Evolutionary conservation across 1,140 invertebrate genomes (phyloP), one percentile per base, ranked within the genome.

Genomic region (Leptinotarsa defecta): DNA sequence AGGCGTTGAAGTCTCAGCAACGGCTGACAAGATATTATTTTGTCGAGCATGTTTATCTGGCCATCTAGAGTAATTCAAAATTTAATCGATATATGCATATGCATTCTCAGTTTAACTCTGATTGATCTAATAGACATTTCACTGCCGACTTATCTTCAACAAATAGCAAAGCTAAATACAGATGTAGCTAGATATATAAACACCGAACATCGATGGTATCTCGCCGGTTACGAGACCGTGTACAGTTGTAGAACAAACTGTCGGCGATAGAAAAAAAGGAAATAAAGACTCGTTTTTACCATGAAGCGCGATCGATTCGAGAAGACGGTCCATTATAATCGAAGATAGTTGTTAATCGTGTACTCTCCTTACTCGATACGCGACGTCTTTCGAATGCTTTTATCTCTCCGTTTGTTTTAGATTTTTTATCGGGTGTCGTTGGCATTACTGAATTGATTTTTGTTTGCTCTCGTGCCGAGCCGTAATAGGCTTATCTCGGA

Each of bases 261-360:
- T 57, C 52, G 52, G 52, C 52, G 52, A 57, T n/a, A 57, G 52
- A 57, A 57, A 57, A 57, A 57, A 57, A 57, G n/a, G 52, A 17
- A 8, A 13, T 2, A 57, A 57, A 57, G 52, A 57, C 15, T 19
- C 6, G 52, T 57, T 57, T 57, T 57, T 57, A 57, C 52, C 17
- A 57, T 57, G 52, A 15, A 57, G 52, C 15, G 52, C 52, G 52
- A 57, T 43, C 34, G 34, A 57, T 19, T 19, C 52, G 52, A 57
- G 52, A 57, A 57, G 52, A 57, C 13, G 15, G 13, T 57, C 52
- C 52, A 57, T 57, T 57, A 57, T 57, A 57, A 57, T 57, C 52
- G 52, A 57, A 11, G 15, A 57, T 15, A 57, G 52, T 57, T 57
- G 52, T 57, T 57, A 15, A 57, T 57, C 52, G 52, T 19, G 52